Evolutionary conservation across 2,113 vertebrate species (phyloP).

Genomic region (Poeciliopsis occidentalis): DNA sequence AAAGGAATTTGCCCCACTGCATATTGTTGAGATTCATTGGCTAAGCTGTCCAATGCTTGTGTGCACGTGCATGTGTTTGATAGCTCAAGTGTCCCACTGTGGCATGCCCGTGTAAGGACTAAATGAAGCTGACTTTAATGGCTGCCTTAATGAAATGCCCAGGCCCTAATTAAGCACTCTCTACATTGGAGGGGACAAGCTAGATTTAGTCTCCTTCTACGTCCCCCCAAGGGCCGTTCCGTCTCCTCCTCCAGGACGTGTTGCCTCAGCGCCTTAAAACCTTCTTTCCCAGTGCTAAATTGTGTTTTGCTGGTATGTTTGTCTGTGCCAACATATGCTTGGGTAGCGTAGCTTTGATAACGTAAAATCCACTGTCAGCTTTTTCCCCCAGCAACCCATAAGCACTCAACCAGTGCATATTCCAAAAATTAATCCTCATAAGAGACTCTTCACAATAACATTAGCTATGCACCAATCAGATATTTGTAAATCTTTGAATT

Average conservation of each 20-base stretch:
- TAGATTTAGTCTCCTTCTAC: constrained; percentile 39
- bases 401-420: constrained; percentile 19
- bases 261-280: constrained; percentile 55
- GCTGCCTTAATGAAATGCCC: constrained; percentile 76
- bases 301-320: constrained; percentile 60
- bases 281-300: constrained; percentile 61
- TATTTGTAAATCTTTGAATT: background rate
- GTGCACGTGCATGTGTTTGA: constrained; percentile 36
- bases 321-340: constrained; percentile 58
- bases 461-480: constrained; percentile 10
- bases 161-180: constrained; percentile 77
- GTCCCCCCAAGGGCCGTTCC: constrained; percentile 49
- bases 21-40: constrained; percentile 57
- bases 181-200: constrained; percentile 56
- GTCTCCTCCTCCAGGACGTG: constrained; percentile 40
- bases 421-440: constrained; percentile 18
- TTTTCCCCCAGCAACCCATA: constrained; percentile 15
- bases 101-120: constrained; percentile 54
- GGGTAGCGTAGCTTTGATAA: constrained; percentile 57
- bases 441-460: constrained; percentile 17
- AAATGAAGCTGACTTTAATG: constrained; percentile 78
- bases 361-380: constrained; percentile 35
- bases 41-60: constrained; percentile 26
- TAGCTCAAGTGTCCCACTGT: constrained; percentile 52
- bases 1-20: constrained; percentile 59